Base-by-base conservation (phyloP, 1,140 invertebrate genomes). In the Pseudomyrmex concolor region DNA sequence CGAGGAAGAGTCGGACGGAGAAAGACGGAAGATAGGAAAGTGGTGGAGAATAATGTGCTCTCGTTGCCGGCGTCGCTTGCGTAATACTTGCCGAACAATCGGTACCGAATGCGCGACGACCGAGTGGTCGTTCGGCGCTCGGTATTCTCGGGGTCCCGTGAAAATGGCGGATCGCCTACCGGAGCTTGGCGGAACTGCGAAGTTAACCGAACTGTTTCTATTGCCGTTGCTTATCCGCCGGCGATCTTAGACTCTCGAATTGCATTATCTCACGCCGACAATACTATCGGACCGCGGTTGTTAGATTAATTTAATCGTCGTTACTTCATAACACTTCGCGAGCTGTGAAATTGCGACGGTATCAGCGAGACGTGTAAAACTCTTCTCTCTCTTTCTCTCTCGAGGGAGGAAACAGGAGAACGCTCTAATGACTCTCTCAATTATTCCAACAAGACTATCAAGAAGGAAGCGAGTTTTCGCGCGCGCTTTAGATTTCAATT, bases 81-180 rank as follows among this genome's bases (percentile, higher is more conserved):
- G 25, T 86, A 72, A 86, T 86, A 84, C 82, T 73, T 66, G 67
- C 55, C 54, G 55, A 86, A 86, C 84, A 86, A 86, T 86, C 60
- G 82, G 51, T 57, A 54, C 68, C 72, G 50, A 85, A 59, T 76
- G n/a, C 5, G 71, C 84, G 51, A 25, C 78, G 25, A 34, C 5
- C 78, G 22, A 73, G 78, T 45, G 48, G 70, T 22, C 48, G 70
- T 22, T 25, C 50, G 57, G 43, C 55, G 59, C 12, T 50, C 51
- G 76, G 59, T 51, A 81, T 81, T 81, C 51, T 43, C 34, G 34
- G 50, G 12, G 15, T 50, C 48, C 57, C 51, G 22, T 59, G 77
- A 81, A 72, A 78, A 84, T 63, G 51, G n/a, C 15, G 45, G 22
- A 59, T 72, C 60, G 67, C 34, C 48, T 25, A 25, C 45, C 22